These are phyloP conservation scores for Pseudomyrmex dendroicus DNA, from an alignment of 1,140 invertebrate species.

Conservation along the genomic window DNA sequence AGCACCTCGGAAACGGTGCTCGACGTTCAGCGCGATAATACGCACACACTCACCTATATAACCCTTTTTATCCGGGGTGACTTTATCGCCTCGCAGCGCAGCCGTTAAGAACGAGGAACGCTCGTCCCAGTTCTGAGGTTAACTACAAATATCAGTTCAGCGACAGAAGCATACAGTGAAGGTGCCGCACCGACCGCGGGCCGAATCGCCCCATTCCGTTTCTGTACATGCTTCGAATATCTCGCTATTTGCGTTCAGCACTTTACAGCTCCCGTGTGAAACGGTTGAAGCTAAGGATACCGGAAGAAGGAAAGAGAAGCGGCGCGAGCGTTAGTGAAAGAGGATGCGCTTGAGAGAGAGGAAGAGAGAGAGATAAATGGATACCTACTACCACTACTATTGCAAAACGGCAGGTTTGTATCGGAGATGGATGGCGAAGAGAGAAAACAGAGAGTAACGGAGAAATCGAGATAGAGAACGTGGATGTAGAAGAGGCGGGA, in stretches of 20 bases:
- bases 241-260: slow-evolving; percentile 77
- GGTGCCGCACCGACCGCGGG: slow-evolving; percentile 3
- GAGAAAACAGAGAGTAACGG: neutral
- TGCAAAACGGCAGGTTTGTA: slow-evolving; percentile 78
- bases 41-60: neutral
- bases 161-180: slow-evolving; percentile 14
- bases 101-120: slow-evolving; percentile 60
- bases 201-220: slow-evolving; percentile 7
- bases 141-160: slow-evolving; percentile 75
- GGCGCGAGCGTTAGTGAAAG: neutral
- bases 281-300: slow-evolving; percentile 69
- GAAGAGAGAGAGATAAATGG: neutral
- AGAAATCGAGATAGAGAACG: slow-evolving; percentile 16
- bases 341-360: neutral
- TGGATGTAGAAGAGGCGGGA: slow-evolving; percentile 5
- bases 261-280: slow-evolving; percentile 79
- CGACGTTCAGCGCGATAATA: slow-evolving; percentile 15
- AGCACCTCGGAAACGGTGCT: slow-evolving; percentile 7
- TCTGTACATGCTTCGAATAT: slow-evolving; percentile 77
- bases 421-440: slow-evolving; percentile 44
- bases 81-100: slow-evolving; percentile 37
- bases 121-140: slow-evolving; percentile 71
- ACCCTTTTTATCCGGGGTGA: slow-evolving; percentile 30
- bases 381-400: slow-evolving; percentile 64
- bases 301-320: slow-evolving; percentile 30